Evolutionary conservation across 2,797 vertebrate genomes (phyloP), one percentile per base, ranked within the genome.

Genomic region (Cottoperca gobio): DNA sequence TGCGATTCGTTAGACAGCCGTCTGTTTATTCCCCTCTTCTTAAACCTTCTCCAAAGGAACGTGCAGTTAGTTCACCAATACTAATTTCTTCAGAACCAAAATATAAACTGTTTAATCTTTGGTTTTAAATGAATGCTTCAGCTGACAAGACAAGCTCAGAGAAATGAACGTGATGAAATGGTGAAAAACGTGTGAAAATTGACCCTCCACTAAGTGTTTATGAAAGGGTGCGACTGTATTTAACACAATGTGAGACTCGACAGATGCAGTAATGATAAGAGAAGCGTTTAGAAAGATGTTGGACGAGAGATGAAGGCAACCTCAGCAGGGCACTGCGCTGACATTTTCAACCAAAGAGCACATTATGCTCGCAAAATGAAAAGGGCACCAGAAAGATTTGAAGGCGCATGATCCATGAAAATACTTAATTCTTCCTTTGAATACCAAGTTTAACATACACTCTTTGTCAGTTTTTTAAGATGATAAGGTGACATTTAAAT

Each of bases 341-440:
- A 85, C 90, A 92, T 92, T 92, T 91, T 74, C 81, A 83, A 76
- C 86, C 82, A 87, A 82, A 88, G 79, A 83, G 70, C 76, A 81
- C 72, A 78, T 84, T 79, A 79, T 79, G 61, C 67, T 11, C 16
- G 17, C 4, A 46, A 79, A 83, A 62, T 66, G 54, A 83, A 80
- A 80, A 79, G 49, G 68, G 66, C 52, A 63, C 14, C 28, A 42
- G 57, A 73, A 26, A 49, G 65, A 82, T 62, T 78, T 70, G 58
- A 65, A 16, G 59, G 60, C 55, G 64, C 72, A 85, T 71, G 59
- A 88, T 84, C 82, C 55, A 46, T 76, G 75, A 72, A 81, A 78
- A 84, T 65, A 80, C 63, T 80, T 70, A 78, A 37, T 76, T 85
- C 48, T 65, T 42, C 39, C 57, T 70, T 65, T 65, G 58, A 73